Conservation (phyloP, 2,888 invertebrate species). For the Herminia tarsipennalis region DNA sequence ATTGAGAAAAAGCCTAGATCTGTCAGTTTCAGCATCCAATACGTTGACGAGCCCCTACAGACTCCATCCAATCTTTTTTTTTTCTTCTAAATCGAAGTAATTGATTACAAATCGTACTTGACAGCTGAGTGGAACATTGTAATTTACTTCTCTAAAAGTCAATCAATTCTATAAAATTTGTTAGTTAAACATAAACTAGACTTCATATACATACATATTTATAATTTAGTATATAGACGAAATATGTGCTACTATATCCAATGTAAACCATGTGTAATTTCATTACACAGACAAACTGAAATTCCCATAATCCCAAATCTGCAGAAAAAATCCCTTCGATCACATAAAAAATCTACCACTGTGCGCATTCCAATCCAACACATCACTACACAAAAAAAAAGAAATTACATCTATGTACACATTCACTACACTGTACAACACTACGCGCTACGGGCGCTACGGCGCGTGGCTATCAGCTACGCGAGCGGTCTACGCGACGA, state of each 20-base stretch:
- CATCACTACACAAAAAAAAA: constrained; percentile 48
- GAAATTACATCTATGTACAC: constrained; percentile 67
- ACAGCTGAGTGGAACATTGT: no score
- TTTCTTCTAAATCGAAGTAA: constrained; percentile 26
- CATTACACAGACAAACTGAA: constrained; percentile 26
- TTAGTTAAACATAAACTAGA: no score
- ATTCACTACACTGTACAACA: constrained; percentile 58
- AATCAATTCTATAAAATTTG: no score
- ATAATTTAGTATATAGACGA: no score
- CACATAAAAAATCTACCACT: constrained; percentile 21
- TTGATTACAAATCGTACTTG: constrained; percentile 36
- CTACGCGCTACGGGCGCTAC: constrained; percentile 58
- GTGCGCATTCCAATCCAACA: constrained; percentile 51
- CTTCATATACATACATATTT: no score
- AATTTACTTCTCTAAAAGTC: no score
- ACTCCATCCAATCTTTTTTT: constrained; percentile 21
- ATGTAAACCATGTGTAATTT: constrained; percentile 18
- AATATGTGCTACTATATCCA: constrained; percentile 5
- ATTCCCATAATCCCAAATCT: constrained; percentile 23
- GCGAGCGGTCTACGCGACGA: constrained; percentile 77
- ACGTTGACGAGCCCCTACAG: constrained; percentile 17
- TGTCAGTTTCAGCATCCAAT: constrained; percentile 35
- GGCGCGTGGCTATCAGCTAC: constrained; percentile 64
- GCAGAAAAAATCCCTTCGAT: constrained; percentile 7
- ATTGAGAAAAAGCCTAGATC: constrained; percentile 27